Evolutionary conservation across 2,113 vertebrate genomes (phyloP), one percentile per base, ranked within the genome.

Genomic region (Dasyprocta punctata): DNA sequence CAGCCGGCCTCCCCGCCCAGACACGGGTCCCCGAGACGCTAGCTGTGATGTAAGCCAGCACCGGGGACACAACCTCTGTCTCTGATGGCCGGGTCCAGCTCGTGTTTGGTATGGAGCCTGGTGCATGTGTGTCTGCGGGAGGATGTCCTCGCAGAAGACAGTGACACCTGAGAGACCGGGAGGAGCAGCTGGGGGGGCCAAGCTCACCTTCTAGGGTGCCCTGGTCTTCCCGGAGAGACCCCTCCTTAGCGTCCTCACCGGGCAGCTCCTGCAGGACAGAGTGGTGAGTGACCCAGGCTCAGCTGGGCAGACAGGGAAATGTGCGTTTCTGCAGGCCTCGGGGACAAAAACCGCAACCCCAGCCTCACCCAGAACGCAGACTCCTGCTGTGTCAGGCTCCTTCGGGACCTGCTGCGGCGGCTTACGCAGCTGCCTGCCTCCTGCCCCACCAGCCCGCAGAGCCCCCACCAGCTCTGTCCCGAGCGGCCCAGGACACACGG

Each of bases 201-300:
- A 19, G 65, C 98, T 95, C 98, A 99, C 99, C 99, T 98, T 99
- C 98, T 94, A 99, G 98, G 96, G 98, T 99, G 96, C 98, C 98
- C 97, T 98, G 99, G 97, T 99, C 98, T 73, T 99, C 98, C 96
- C 96, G 69, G 96, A 98, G 98, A 90, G 98, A 98, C 84, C 98
- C 98, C 10, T 99, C 98, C 94, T 98, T 99, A 88, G 96, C 97
- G 61, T 98, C 98, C 63, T 98, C 95, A 9, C 96, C 98, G 94
- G 97, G 96, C 95, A 98, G 98, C 95, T 98, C 99, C 99, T 99
- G 89, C 63, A 82, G 54, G 69, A 69, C 11, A 56, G 44, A 44
- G n/a, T 5, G 93, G 97, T 95, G 86, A 98, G 98, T 97, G 93
- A 98, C 96, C 95, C 90, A 93, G 98, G 98, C 86, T 92, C 98